Base-by-base conservation (phyloP, 2,797 vertebrate species). In the Ciconia nigra region DNA sequence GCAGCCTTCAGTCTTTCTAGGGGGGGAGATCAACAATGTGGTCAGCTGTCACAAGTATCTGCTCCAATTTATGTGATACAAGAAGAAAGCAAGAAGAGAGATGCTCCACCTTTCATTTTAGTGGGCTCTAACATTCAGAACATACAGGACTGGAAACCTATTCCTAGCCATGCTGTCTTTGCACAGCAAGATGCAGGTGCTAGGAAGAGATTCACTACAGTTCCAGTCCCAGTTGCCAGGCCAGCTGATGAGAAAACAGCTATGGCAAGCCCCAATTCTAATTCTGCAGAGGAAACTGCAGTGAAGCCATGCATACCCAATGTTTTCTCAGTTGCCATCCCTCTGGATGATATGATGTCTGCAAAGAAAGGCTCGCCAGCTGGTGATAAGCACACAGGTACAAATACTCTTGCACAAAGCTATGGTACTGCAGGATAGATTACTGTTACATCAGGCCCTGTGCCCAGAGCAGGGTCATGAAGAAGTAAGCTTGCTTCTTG, bases 41-140 rank as follows among this genome's bases (percentile, higher is more conserved):
- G 49, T 18, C 90, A 94, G 46, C 93, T 93, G 93, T 93, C 94
- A 63, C 83, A 97, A 90, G 77, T 89, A 49, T 83, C 96, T 80
- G 95, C 93, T 97, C 94, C 96, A 81, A 63, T 96, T 93, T 98
- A 96, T 11, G 80, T 93, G 82, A 94, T 96, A 83, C 80, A 92
- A 87, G 96, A 98, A 47, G 96, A 95, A 62, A 59, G 55, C 90
- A 97, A 83, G 94, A 94, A 12, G 61, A 93, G 57, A 93, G 81
- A 41, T 57, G 87, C 90, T 85, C 96, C 96, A 66, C 92, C 96
- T 90, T 97, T 97, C 79, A 96, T 98, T 95, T 80, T 96, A 71
- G 92, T 96, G 90, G 96, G 97, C 79, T 97, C 93, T 69, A 90
- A 81, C 33, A 76, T 97, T 78, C 97, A 94, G 96, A 94, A 95